These are phyloP conservation scores for Ischnus inquisitorius DNA, from an alignment of 2,888 invertebrate genomes.

Conservation along the genomic window DNA sequence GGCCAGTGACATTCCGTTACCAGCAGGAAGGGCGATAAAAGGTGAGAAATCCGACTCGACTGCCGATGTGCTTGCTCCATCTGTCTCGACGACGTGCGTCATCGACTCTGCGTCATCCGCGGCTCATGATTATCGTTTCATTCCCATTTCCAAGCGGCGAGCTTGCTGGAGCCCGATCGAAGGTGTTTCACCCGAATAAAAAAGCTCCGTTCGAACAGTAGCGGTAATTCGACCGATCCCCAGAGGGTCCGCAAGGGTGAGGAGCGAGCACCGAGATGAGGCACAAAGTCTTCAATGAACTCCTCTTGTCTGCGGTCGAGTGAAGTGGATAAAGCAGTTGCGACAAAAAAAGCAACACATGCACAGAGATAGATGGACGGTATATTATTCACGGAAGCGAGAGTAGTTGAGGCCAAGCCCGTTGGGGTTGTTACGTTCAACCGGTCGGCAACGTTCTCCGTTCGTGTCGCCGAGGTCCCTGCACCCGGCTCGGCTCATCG, in stretches of 20 bases:
- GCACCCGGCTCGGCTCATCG: constrained; percentile 73
- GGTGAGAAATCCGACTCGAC: too few species aligned
- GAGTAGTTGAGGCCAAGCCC: constrained; percentile 47
- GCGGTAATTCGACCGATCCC: neutral
- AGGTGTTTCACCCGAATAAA: constrained; percentile 22
- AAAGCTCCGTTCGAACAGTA: neutral
- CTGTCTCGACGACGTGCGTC: too few species aligned
- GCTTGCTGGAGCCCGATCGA: too few species aligned
- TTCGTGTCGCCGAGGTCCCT: constrained; percentile 78
- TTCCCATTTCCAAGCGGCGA: too few species aligned
- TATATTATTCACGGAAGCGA: constrained; percentile 76
- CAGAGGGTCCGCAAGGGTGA: neutral
- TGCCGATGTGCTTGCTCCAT: too few species aligned
- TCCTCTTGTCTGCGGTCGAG: constrained; percentile 19
- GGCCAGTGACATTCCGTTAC: too few species aligned
- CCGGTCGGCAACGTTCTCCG: constrained; percentile 43
- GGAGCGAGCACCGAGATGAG: neutral
- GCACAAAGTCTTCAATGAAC: constrained; percentile 27
- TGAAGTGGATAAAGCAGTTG: constrained; percentile 19
- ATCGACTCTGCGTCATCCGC: too few species aligned
- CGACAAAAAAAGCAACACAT: too few species aligned
- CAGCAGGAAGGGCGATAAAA: too few species aligned
- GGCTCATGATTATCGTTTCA: too few species aligned
- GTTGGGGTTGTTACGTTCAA: neutral
- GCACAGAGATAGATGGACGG: constrained; percentile 12